Evolutionary conservation across 2,113 vertebrate genomes (phyloP), one percentile per base, ranked within the genome.

Genomic region (Embiotoca jacksoni): DNA sequence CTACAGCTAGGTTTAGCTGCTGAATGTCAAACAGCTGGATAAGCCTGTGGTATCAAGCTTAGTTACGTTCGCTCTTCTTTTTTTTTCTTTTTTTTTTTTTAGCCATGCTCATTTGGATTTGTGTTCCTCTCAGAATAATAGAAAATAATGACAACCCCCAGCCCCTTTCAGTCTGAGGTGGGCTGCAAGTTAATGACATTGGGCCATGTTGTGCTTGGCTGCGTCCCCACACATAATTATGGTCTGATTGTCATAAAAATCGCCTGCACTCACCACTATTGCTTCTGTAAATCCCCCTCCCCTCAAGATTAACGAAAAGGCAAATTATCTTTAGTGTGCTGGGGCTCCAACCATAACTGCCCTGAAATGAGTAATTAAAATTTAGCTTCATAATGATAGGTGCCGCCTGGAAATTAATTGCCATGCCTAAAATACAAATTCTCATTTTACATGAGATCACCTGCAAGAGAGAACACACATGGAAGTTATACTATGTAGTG

Each of bases 341-440:
- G 61, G 61, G 82, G 63, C 75, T 85, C 83, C 75, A 70, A 82
- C 86, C 89, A 89, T 90, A 90, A 88, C 86, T 72, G 85, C 84
- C 80, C 90, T 85, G 88, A 90, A 92, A 90, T 90, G 80, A 90
- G 84, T 92, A 88, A 94, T 94, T 94, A 90, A 93, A 92, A 89
- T 92, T 82, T 88, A 86, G 86, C 88, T 90, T 89, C 82, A 88
- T 87, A 88, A 89, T 71, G 84, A 92, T 92, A 91, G 92, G 87
- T 91, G 80, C 81, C 83, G 90, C 70, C 72, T 88, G 89, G 75
- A 83, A 93, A 92, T 90, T 73, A 92, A 91, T 89, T 87, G 85
- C 65, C 71, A 58, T 79, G 54, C 56, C 65, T 72, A 53, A 74
- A 81, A 85, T 80, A 80, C 70, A 62, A 65, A 74, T 85, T 81